phyloP scores from a whole-genome alignment of 2,113 vertebrate genomes.

The Mesocricetus auratus region DNA sequence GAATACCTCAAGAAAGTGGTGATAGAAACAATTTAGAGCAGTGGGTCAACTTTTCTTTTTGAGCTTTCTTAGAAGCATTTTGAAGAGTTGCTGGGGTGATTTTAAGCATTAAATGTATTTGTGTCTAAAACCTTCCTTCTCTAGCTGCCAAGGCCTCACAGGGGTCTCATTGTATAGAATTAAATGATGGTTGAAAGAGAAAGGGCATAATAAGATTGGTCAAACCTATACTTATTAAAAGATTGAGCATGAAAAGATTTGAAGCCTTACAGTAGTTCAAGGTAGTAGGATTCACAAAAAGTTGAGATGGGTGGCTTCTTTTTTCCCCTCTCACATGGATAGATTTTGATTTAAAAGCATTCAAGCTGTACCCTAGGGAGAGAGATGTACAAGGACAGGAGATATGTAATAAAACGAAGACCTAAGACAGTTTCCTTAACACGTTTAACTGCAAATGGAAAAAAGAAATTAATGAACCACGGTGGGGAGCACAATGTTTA shows the following conservation, averaged over 20 bases:
- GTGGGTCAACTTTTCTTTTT: not conserved
- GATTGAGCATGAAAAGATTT: not conserved
- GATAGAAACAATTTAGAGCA: not conserved
- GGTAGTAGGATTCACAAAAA: conserved; percentile 29
- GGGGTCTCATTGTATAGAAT: not conserved
- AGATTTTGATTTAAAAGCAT: conserved; percentile 63
- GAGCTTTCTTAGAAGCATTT: not conserved
- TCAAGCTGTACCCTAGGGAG: not conserved
- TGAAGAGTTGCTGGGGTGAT: conserved; percentile 23
- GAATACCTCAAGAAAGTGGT: not conserved
- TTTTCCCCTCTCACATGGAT: not conserved
- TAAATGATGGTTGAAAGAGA: conserved; percentile 29
- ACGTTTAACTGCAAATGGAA: not conserved
- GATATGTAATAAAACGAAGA: not conserved
- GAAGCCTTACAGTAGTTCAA: conserved; percentile 12
- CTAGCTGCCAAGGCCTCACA: not conserved
- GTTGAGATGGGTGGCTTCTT: not conserved
- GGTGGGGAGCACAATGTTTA: not conserved
- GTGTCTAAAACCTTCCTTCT: conserved; percentile 32
- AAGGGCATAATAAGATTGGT: not conserved
- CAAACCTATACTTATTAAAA: conserved; percentile 4
- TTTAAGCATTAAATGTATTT: conserved; percentile 47
- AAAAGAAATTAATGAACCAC: conserved; percentile 1
- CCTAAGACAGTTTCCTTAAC: conserved; percentile 21
- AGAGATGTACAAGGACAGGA: not conserved